Base-by-base conservation (phyloP, 2,888 invertebrate species). In the Leucozona laternaria region DNA sequence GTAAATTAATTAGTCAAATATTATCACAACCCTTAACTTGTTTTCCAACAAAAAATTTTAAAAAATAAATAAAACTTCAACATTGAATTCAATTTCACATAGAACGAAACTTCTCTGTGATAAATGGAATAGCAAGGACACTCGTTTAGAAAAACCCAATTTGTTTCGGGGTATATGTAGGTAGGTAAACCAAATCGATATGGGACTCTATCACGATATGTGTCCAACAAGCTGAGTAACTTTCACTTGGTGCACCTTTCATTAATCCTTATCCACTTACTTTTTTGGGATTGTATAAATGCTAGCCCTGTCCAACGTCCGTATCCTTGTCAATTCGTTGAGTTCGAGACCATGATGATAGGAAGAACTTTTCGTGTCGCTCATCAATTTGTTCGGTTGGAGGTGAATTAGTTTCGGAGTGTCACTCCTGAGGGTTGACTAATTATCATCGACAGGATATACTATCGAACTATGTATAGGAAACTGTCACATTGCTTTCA, bases 301-400 rank as follows among this genome's bases (percentile, higher is more conserved):
- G 40, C 55, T 48, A 11, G 13, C 15, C 8, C 13, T 84, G 73
- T 84, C 37, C 15, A 2, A 13, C 75, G 72, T 83, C 70, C 60
- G 40, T 73, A 76, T 85, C 71, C 72, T 68, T 85, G 72, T 70
- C 82, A 66, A 50, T 71, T 40, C 37, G 43, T 53, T 25, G 22
- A 68, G 53, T 48, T 40, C 31, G 25, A 53, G 34, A 58, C 40
- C 37, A 22, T 45, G 43, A 55, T 34, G 43, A 22, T 60, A 22
- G 58, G 60, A 58, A 40, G n/a, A 80, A 77, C 66, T 85, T 85
- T 78, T 81, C 77, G 77, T 85, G 81, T 78, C 55, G 60, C 77
- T 85, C 85, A 81, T 85, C 81, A 81, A 85, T 85, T 85, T 68
- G 73, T 73, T 70, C 60, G 68, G 73, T 34, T 78, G 73, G 78